These are phyloP conservation scores for Merodon equestris DNA, from an alignment of 2,888 invertebrate genomes.

Conservation along the genomic window DNA sequence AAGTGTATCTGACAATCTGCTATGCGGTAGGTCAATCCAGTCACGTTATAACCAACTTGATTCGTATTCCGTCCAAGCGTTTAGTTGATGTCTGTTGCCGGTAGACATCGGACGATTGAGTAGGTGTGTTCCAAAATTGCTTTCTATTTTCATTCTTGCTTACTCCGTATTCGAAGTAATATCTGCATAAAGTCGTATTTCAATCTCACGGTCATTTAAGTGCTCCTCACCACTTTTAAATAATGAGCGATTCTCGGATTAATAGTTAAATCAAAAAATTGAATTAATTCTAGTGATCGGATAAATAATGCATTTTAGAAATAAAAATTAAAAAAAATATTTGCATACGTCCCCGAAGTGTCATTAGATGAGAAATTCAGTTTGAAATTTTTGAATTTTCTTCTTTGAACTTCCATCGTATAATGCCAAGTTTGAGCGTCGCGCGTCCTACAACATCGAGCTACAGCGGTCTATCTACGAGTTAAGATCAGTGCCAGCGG, in stretches of 20 bases:
- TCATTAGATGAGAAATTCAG: constrained; percentile 24
- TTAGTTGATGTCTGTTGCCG: constrained; percentile 64
- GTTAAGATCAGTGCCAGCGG: constrained; percentile 38
- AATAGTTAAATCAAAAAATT: no score
- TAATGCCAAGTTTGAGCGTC: no score
- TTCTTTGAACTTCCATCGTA: no score
- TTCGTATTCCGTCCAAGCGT: constrained; percentile 31
- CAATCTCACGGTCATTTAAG: constrained; percentile 15
- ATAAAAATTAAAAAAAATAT: background rate
- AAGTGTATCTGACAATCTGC: constrained; percentile 10
- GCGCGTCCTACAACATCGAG: background rate
- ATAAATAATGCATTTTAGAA: no score
- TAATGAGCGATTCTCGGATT: no score
- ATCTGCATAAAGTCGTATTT: constrained; percentile 2
- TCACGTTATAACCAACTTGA: constrained; percentile 35
- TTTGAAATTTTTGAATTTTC: background rate
- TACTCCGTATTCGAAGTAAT: background rate
- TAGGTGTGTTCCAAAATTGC: constrained; percentile 21
- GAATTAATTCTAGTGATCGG: background rate
- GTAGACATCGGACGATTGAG: constrained; percentile 51
- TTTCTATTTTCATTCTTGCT: constrained; percentile 5
- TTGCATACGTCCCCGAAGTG: constrained; percentile 2
- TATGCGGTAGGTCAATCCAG: constrained; percentile 62
- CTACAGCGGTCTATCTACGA: constrained; percentile 12
- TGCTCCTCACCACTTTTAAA: background rate